Percentiles rank a stretch among this genome's conserved stretches.
These are phyloP conservation scores for Brachypteracias leptosomus DNA, from an alignment of 2,113 vertebrate genomes.

Conservation along the genomic window DNA sequence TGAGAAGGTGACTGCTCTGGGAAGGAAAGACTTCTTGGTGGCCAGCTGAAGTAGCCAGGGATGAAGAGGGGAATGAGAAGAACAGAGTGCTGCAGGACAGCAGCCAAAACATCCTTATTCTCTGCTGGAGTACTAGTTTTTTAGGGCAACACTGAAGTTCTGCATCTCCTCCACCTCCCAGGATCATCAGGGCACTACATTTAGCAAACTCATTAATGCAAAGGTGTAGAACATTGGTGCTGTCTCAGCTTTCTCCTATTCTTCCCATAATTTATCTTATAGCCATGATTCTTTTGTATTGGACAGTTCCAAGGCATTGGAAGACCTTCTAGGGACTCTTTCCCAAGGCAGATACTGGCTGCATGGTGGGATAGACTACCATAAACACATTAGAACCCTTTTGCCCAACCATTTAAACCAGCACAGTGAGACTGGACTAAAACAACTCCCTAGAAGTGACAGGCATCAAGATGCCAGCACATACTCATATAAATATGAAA, in stretches of 20 bases:
- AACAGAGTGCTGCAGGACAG: background rate
- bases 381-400: background rate
- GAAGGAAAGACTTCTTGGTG: background rate
- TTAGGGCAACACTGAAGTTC: background rate
- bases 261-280: background rate
- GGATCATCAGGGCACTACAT: background rate
- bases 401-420: background rate
- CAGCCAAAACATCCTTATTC: background rate
- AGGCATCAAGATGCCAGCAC: slow-evolving; percentile 23
- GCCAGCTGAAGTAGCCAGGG: background rate
- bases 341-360: background rate
- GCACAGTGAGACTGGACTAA: background rate
- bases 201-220: background rate
- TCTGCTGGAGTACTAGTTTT: background rate
- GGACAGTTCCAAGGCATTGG: background rate
- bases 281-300: background rate
- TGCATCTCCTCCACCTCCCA: background rate
- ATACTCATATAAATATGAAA: slow-evolving; percentile 14
- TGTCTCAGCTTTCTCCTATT: background rate
- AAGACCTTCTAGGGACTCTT: background rate
- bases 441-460: background rate
- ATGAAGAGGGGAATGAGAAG: background rate
- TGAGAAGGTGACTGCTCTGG: background rate
- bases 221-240: background rate
- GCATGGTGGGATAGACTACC: background rate